Conservation (phyloP, 2,113 vertebrate genomes). For the Tretioscincus oriximinensis region DNA sequence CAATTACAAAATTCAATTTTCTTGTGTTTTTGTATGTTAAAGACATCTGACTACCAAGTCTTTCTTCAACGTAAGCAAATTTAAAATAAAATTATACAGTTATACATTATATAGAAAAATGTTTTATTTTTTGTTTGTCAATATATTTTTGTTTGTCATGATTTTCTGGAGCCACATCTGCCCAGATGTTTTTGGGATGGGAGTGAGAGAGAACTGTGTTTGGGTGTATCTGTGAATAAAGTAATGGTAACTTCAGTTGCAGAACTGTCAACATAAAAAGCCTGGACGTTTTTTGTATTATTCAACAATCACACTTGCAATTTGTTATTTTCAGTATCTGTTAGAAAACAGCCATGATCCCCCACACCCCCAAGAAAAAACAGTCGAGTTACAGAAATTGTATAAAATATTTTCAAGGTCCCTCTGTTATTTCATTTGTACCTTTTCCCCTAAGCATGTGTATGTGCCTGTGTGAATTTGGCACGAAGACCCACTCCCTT, state of each 20-base stretch:
- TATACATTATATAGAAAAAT: constrained; percentile 12
- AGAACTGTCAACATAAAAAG: constrained; percentile 45
- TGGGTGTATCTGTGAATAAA: constrained; percentile 10
- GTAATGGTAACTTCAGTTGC: constrained; percentile 54
- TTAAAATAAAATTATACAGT: background rate
- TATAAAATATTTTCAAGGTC: background rate
- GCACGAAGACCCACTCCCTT: background rate
- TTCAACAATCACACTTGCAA: background rate
- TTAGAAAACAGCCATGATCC: background rate
- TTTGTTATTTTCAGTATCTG: background rate
- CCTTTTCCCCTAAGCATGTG: background rate
- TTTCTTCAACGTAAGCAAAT: constrained; percentile 23
- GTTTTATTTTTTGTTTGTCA: background rate
- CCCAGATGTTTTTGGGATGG: constrained; percentile 3
- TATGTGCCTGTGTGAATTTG: background rate
- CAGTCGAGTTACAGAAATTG: background rate
- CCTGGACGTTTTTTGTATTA: constrained; percentile 22
- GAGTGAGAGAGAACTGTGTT: constrained; percentile 31
- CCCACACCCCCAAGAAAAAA: fast-evolving
- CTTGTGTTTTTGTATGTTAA: background rate
- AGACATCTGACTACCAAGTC: background rate
- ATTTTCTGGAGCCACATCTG: background rate
- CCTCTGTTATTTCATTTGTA: fast-evolving
- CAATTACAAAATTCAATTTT: background rate
- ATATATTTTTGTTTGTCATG: background rate